Evolutionary conservation across 2,888 invertebrate genomes (phyloP).

Genomic region (Oscheius sp.): DNA sequence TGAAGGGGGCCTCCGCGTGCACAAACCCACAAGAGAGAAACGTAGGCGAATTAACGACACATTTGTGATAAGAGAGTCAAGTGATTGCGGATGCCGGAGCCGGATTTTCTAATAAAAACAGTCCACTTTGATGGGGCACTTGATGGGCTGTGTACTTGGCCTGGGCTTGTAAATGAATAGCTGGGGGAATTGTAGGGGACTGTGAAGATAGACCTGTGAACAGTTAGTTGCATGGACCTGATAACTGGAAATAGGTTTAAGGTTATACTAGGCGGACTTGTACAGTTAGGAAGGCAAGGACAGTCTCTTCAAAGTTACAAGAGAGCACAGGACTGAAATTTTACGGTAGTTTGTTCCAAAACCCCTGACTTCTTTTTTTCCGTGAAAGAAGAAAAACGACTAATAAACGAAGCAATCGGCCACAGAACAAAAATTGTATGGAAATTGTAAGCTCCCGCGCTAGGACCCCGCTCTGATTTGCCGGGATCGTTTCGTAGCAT

Average conservation of each 20-base stretch:
- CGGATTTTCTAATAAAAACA: constrained; percentile 21
- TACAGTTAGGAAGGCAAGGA: no score
- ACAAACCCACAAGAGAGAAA: background rate
- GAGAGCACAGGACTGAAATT: no score
- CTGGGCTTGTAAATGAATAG: background rate
- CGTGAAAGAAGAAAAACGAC: background rate
- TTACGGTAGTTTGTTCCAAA: no score
- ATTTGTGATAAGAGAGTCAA: constrained; percentile 1
- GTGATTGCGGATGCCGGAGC: background rate
- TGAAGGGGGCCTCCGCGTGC: constrained; percentile 7
- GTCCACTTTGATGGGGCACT: background rate
- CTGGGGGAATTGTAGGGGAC: background rate
- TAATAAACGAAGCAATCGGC: background rate
- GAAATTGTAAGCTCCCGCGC: no score
- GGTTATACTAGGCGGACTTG: background rate
- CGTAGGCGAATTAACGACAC: constrained; percentile 18
- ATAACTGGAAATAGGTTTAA: background rate
- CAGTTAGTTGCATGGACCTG: background rate
- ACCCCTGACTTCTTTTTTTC: no score
- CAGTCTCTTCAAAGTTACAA: no score
- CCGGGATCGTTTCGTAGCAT: no score
- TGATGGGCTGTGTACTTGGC: background rate
- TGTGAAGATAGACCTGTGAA: no score
- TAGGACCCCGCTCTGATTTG: no score
- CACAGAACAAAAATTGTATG: background rate